These are phyloP conservation scores for Acanthisitta chloris DNA, from an alignment of 2,113 vertebrate species.

Conservation along the genomic window DNA sequence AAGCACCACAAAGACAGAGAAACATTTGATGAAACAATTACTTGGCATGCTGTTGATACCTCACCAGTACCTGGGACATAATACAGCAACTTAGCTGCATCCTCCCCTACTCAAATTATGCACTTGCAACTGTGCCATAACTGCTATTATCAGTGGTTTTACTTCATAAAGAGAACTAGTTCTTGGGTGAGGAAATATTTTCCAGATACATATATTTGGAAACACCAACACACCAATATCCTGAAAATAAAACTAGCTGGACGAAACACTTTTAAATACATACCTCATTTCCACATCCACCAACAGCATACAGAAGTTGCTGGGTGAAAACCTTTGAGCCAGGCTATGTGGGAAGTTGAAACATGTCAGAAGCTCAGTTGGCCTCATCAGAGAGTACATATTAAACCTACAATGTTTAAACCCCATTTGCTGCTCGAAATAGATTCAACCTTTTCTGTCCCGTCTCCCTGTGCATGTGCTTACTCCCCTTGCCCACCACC, in stretches of 20 bases:
- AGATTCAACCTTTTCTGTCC: background rate
- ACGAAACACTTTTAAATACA: background rate
- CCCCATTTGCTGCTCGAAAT: background rate
- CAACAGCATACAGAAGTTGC: background rate
- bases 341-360: background rate
- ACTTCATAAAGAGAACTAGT: background rate
- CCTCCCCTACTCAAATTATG: background rate
- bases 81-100: background rate
- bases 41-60: background rate
- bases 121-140: background rate
- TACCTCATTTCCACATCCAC: background rate
- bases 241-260: background rate
- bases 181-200: background rate
- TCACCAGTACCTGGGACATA: background rate
- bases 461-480: background rate
- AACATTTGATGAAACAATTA: background rate
- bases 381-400: background rate
- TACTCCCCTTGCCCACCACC: background rate
- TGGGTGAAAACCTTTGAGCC: background rate
- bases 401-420: background rate
- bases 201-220: background rate
- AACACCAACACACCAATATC: background rate
- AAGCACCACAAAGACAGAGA: background rate
- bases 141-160: background rate
- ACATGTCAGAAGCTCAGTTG: background rate